These are phyloP conservation scores for Drosophila nikananu DNA, from an alignment of 1,140 invertebrate genomes.

Conservation along the genomic window DNA sequence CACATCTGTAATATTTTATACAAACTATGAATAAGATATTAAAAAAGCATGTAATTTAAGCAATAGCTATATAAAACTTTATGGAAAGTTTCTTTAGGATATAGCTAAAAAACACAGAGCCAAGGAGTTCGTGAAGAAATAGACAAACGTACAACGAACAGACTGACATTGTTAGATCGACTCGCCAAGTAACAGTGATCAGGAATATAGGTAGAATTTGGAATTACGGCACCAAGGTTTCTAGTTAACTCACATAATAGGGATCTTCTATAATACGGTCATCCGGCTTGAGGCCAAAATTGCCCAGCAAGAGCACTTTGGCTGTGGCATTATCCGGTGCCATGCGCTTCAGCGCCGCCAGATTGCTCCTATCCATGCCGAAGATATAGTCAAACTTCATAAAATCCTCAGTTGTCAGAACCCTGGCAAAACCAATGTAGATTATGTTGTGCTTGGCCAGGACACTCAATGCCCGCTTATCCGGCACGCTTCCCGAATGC, in stretches of 20 bases:
- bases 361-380: conserved; percentile 95
- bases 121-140: not conserved
- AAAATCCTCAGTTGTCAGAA: conserved; percentile 90
- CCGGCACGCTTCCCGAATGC: conserved; percentile 92
- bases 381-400: conserved; percentile 93
- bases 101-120: not conserved
- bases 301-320: conserved; percentile 91
- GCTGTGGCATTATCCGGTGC: conserved; percentile 89
- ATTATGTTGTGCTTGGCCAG: conserved; percentile 90
- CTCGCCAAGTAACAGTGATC: not conserved
- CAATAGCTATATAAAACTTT: no score
- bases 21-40: no score
- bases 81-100: no score
- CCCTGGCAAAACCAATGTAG: conserved; percentile 90
- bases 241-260: conserved; percentile 89
- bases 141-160: not conserved
- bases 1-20: no score
- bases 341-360: conserved; percentile 88
- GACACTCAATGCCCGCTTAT: conserved; percentile 89
- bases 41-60: no score
- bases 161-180: not conserved
- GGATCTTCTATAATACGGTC: conserved; percentile 93
- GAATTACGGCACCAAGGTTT: not conserved
- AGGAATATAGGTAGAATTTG: not conserved
- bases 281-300: conserved; percentile 90